Evolutionary conservation across 2,113 vertebrate species (phyloP).

Genomic region (Solea senegalensis): DNA sequence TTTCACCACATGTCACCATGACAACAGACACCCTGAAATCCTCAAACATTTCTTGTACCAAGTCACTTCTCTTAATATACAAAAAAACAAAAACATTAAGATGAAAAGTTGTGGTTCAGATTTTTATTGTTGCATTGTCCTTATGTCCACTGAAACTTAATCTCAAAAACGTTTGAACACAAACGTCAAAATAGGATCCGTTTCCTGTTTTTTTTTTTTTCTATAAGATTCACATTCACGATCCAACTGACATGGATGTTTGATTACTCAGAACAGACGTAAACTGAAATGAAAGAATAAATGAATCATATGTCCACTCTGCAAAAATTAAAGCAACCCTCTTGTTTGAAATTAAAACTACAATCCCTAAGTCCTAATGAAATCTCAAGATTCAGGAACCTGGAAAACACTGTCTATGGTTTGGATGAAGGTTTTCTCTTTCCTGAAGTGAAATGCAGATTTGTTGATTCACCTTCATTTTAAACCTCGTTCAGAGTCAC

Average conservation of each 20-base stretch:
- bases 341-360: background rate
- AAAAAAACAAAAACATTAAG: background rate
- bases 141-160: background rate
- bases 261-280: background rate
- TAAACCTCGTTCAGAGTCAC: slow-evolving; percentile 31
- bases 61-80: background rate
- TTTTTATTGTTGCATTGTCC: background rate
- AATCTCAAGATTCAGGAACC: slow-evolving; percentile 8
- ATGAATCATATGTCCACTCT: background rate
- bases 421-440: too few species aligned
- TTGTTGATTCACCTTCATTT: background rate
- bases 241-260: background rate
- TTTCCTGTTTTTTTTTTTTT: background rate
- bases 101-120: background rate
- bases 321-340: too few species aligned
- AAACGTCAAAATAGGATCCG: background rate
- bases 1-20: background rate
- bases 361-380: background rate
- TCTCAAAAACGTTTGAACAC: background rate
- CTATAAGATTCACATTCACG: background rate
- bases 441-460: background rate
- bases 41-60: background rate
- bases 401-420: background rate
- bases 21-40: background rate
- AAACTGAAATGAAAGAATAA: slow-evolving; percentile 1